Base-by-base conservation (phyloP, 2,797 vertebrate species). In the Channa striata region DNA sequence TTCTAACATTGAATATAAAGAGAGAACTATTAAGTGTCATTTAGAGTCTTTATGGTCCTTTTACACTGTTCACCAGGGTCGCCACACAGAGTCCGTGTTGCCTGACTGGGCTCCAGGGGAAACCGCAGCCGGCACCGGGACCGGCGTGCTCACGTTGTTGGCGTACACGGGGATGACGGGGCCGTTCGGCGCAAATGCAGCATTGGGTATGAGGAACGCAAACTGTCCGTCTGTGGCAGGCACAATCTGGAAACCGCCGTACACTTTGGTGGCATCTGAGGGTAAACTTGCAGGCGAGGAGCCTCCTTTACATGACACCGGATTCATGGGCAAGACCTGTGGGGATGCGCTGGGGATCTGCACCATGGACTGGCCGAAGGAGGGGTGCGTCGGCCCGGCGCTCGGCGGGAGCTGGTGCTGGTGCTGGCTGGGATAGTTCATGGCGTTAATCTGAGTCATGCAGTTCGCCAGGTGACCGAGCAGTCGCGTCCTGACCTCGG, bases 381-480 rank as follows among this genome's bases (percentile, higher is more conserved):
- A 86, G 0, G 94, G 89, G 12, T 94, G 96, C 0, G 94, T 94
- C 9, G 94, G 91, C 20, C 95, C 91, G 0, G 94, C 93, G 0
- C 93, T 85, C 47, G 87, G 21, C 12, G 96, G 93, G 0, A 96
- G 94, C 57, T 95, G 96, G 23, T 95, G 96, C 51, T 96, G 96
- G 12, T 95, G 96, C 77, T 96, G 96, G 2, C 95, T 93, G 0
- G 96, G 95, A 82, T 96, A 99, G 92, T 97, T 98, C 94, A 98
- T 96, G 66, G 97, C 96, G 91, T 97, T 97, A 93, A 99, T 98
- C 94, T 99, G 98, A 53, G 96, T 97, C 97, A 99, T 97, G 93
- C 98, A 99, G 94, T 92, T 96, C 85, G 97, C 96, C 85, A 99
- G 87, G 91, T 99, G 98, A 65, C 97, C 97, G 53, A 99, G 95